Evolutionary conservation across 37 sponge, comb jelly and placozoan genomes (phyloP), one percentile per base, ranked within the genome.

Genomic region (Hormiphora californensis): DNA sequence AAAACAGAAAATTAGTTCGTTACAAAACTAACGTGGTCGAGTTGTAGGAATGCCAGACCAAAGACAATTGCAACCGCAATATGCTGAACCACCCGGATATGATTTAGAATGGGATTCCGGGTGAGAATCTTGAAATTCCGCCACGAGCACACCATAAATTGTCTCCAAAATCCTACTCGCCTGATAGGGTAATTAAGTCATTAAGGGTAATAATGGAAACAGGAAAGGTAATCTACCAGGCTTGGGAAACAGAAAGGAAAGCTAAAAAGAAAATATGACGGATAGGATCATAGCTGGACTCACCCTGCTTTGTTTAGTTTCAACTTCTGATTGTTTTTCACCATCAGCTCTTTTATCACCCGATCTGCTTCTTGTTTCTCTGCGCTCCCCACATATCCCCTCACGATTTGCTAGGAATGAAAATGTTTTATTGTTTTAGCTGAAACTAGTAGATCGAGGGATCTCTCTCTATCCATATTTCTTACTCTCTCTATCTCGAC

Each of bases 71-170:
- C 9, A 30, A 57, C 23, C 4, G 61, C 61, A 57, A 57, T 30
- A 15, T 57, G 61, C 39, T 69, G 78, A 7, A 38, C 40, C 22
- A 69, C 44, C 44, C 78, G 40, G 21, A 69, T 40, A 41, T 69
- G 40, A 17, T 38, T 69, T 22, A 69, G 78, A 23, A 69, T 41
- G 44, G 78, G 78, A 69, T 69, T 69, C 21, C 78, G 11, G 8
- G 44, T 23, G 40, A 69, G 44, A 28, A 69, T 69, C 40, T 41
- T 69, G 12, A 69, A 28, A 25, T 38, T 41, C 44, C 78, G n/a
- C 78, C 78, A 69, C 44, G 31, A 28, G n/a, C 61, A 57, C 9
- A 12, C 61, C 27, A 5, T 57, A 30, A 57, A 57, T 30, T 57
- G 30, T 57, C 30, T 57, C n/a, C n/a, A 30, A 23, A 23, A 57